Evolutionary conservation across 1,140 invertebrate genomes (phyloP).

Genomic region (Rhopalosiphum padi): DNA sequence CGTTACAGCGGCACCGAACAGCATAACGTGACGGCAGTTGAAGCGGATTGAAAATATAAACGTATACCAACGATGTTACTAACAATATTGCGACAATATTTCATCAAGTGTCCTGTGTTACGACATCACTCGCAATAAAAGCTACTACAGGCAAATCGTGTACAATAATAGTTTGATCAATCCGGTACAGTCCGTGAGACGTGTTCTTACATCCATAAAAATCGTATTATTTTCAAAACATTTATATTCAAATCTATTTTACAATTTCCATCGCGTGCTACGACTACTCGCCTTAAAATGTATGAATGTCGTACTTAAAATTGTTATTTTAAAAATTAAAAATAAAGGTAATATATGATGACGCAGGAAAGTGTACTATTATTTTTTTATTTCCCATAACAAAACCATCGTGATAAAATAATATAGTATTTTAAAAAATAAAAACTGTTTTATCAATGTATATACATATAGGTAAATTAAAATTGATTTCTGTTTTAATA

Average conservation of each 20-base stretch:
- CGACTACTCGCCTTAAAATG: background rate
- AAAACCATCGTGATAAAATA: background rate
- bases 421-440: background rate
- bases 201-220: constrained; percentile 13
- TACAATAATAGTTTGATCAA: constrained; percentile 2
- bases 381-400: background rate
- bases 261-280: background rate
- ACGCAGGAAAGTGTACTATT: background rate
- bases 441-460: background rate
- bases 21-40: background rate
- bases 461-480: no score
- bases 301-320: background rate
- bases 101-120: constrained; percentile 6
- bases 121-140: background rate
- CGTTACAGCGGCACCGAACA: background rate
- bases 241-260: background rate
- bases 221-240: constrained; percentile 8
- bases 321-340: background rate
- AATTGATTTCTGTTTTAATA: background rate
- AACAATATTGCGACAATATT: background rate
- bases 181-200: background rate
- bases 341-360: background rate
- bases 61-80: background rate
- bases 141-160: background rate
- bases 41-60: background rate